Percentiles rank a stretch among this genome's conserved stretches.
These are phyloP conservation scores for Xerus rutilus DNA, from an alignment of 2,797 vertebrate species.

Conservation along the genomic window DNA sequence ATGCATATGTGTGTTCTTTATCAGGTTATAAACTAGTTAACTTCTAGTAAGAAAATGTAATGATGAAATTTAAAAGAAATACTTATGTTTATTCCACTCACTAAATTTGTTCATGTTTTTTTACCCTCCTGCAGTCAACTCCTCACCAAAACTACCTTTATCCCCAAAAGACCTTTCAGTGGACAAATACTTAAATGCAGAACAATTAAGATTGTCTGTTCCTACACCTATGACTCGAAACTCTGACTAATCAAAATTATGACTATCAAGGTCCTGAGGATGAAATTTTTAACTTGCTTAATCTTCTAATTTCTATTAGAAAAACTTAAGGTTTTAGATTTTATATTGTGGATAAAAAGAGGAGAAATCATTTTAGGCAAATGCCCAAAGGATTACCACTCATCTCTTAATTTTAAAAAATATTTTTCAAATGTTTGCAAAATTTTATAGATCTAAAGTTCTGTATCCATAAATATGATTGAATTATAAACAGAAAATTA, in stretches of 20 bases:
- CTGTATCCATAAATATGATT: constrained; percentile 33
- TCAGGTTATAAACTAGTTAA: constrained; percentile 35
- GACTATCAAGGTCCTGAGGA: background rate
- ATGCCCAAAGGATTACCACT: constrained; percentile 3
- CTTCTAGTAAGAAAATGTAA: constrained; percentile 49
- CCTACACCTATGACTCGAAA: constrained; percentile 44
- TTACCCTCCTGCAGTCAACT: background rate
- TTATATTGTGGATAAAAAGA: constrained; percentile 49
- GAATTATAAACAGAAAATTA: constrained; percentile 32
- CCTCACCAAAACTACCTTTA: background rate
- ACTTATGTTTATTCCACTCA: background rate
- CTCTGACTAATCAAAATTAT: background rate
- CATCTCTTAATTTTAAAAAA: background rate
- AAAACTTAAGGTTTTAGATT: constrained; percentile 27
- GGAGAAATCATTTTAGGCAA: constrained; percentile 18
- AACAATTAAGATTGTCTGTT: background rate
- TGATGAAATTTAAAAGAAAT: constrained; percentile 43
- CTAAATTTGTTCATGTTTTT: constrained; percentile 57
- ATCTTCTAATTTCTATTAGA: constrained; percentile 39
- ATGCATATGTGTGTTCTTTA: background rate
- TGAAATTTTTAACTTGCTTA: constrained; percentile 35
- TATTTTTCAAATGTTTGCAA: constrained; percentile 24
- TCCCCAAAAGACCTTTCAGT: background rate
- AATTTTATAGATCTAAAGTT: constrained; percentile 46
- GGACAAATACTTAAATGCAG: constrained; percentile 28